Conservation (phyloP, 2,113 vertebrate species). For the Cacatua alba region DNA sequence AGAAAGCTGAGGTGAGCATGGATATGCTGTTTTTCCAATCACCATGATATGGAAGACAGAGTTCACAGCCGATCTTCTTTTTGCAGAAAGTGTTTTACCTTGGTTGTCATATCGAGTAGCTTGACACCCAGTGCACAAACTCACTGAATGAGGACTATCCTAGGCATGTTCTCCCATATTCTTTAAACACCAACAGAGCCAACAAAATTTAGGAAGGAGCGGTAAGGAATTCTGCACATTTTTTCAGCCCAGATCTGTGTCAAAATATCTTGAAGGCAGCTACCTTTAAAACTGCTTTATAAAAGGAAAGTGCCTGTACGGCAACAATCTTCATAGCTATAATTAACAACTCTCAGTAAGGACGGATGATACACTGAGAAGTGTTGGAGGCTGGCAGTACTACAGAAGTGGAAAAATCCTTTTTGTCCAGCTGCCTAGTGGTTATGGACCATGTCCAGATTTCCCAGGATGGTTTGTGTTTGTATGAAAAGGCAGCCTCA, state of each 20-base stretch:
- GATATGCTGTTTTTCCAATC: not conserved
- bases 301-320: conserved; percentile 30
- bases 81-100: not conserved
- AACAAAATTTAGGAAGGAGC: not conserved
- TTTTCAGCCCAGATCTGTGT: not conserved
- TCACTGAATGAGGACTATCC: not conserved
- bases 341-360: conserved; percentile 59
- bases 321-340: conserved; percentile 27
- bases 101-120: not conserved
- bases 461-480: conserved; percentile 36
- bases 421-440: conserved; percentile 68
- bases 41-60: not conserved
- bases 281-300: conserved; percentile 52
- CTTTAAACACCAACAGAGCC: not conserved
- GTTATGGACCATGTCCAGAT: conserved; percentile 41
- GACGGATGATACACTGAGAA: not conserved
- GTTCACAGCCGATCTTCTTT: not conserved
- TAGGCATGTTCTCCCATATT: not conserved
- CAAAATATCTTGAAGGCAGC: conserved; percentile 29
- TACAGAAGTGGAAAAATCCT: conserved; percentile 63
- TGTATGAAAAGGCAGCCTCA: not conserved
- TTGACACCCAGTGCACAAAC: not conserved
- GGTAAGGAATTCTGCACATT: not conserved
- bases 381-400: conserved; percentile 32
- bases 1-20: not conserved